Evolutionary conservation across 2,888 invertebrate genomes (phyloP).

Genomic region (Panorpa germanica): DNA sequence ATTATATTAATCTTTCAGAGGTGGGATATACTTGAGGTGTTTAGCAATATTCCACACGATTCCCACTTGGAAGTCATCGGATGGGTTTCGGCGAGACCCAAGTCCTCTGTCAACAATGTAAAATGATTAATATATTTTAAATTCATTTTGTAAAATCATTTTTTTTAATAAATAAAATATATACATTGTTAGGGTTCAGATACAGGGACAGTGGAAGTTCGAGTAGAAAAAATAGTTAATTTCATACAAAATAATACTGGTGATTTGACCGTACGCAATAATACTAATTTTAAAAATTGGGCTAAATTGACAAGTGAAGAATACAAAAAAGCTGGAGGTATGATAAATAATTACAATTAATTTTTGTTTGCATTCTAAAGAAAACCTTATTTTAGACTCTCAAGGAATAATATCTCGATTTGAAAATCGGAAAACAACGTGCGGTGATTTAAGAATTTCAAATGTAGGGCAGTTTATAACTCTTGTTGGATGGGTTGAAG

Average conservation of each 20-base stretch:
- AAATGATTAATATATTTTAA: slow-evolving; percentile 7
- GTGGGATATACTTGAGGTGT: slow-evolving; percentile 22
- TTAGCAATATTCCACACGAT: slow-evolving; percentile 24
- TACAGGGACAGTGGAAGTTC: slow-evolving; percentile 25
- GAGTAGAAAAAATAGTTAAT: slow-evolving; percentile 20
- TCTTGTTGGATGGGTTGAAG: slow-evolving; percentile 24
- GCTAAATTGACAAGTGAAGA: slow-evolving; percentile 26
- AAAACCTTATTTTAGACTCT: neutral
- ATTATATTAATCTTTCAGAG: slow-evolving; percentile 15
- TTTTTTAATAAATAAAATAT: neutral
- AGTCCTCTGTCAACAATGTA: slow-evolving; percentile 20
- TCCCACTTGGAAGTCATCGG: slow-evolving; percentile 23
- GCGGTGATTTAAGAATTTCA: slow-evolving; percentile 21
- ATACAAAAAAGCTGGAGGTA: slow-evolving; percentile 24
- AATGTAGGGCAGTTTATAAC: slow-evolving; percentile 21
- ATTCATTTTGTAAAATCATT: slow-evolving; percentile 5
- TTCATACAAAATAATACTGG: slow-evolving; percentile 14
- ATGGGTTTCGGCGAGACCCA: slow-evolving; percentile 20
- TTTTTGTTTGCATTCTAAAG: neutral
- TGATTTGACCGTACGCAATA: too few species aligned
- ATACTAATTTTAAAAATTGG: too few species aligned
- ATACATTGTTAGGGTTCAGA: slow-evolving; percentile 18
- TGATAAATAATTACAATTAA: too few species aligned
- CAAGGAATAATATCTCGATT: slow-evolving; percentile 14
- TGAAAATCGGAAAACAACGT: slow-evolving; percentile 24